Percentiles rank a stretch among this genome's conserved stretches.
Evolutionary conservation across 2,797 vertebrate species (phyloP).

Genomic region (Poecilia picta): DNA sequence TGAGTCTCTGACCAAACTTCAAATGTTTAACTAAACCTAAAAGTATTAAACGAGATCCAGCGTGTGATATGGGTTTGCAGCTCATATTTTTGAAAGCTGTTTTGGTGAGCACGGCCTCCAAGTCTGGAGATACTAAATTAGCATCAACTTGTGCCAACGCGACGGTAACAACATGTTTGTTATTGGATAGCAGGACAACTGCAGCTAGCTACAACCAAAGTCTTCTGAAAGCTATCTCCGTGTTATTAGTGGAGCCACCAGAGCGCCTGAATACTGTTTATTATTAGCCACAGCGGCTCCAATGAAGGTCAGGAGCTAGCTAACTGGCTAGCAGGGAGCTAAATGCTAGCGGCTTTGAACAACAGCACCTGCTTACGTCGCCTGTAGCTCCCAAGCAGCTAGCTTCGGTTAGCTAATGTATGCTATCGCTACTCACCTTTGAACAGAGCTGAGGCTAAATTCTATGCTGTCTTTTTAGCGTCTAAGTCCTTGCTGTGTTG

Average conservation of each 20-base stretch:
- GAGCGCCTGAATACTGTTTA: conserved; percentile 27
- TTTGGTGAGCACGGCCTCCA: conserved; percentile 46
- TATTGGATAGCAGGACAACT: conserved; percentile 43
- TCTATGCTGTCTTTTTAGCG: conserved; percentile 9
- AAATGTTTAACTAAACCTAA: not conserved
- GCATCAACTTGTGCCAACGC: conserved; percentile 67
- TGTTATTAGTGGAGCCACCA: conserved; percentile 27
- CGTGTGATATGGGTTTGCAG: not conserved
- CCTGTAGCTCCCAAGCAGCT: conserved; percentile 53
- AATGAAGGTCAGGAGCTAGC: conserved; percentile 74
- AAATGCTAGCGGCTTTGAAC: conserved; percentile 61
- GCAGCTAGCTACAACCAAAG: conserved; percentile 48
- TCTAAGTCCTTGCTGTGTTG: conserved; percentile 25
- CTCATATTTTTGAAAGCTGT: conserved; percentile 20
- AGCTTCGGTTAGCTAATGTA: conserved; percentile 48
- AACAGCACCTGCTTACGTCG: conserved; percentile 75
- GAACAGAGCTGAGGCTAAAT: conserved; percentile 32
- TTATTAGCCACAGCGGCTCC: conserved; percentile 35
- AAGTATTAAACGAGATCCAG: not conserved
- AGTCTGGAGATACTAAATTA: conserved; percentile 34
- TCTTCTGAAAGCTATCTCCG: conserved; percentile 28
- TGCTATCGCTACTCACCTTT: conserved; percentile 60
- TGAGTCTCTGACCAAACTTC: not conserved
- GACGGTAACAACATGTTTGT: conserved; percentile 62
- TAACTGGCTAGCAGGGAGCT: conserved; percentile 20